phyloP scores from a whole-genome alignment of 2,113 vertebrate genomes.

The pig (Sus scrofa) region DNA sequence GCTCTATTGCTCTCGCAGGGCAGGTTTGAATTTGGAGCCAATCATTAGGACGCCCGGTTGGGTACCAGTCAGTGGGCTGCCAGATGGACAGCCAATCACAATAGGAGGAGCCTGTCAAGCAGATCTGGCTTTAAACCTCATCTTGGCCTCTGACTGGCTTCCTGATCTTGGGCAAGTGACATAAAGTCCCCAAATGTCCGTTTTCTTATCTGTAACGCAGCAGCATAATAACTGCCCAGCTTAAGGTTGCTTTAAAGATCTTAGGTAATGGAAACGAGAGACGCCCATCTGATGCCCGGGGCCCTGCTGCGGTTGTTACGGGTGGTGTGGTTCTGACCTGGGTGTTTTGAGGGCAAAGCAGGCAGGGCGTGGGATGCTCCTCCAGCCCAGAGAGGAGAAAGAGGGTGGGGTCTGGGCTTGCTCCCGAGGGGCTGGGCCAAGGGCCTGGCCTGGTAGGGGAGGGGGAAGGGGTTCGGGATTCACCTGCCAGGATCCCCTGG shows the following conservation, averaged over 20 bases:
- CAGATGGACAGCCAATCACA: accelerated
- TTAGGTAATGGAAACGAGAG: not conserved
- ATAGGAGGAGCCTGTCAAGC: no score
- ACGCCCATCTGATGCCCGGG: not conserved
- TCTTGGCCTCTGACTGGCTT: not conserved
- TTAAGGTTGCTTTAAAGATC: not conserved
- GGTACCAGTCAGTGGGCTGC: not conserved
- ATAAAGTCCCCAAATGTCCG: not conserved
- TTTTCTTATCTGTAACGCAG: not conserved
- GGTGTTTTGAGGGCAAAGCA: no score
- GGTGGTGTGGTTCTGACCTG: not conserved
- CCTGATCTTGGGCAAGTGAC: not conserved
- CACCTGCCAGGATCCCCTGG: not conserved
- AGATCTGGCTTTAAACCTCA: not conserved
- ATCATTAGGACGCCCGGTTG: no score
- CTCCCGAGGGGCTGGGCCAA: no score
- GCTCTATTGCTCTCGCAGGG: accelerated
- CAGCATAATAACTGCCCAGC: accelerated
- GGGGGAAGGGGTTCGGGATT: no score
- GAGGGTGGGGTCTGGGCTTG: not conserved
- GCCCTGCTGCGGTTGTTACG: not conserved
- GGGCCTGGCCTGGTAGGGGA: not conserved
- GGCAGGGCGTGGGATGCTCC: no score
- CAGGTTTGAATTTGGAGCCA: not conserved
- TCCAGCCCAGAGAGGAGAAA: not conserved